Evolutionary conservation across 1,140 invertebrate genomes (phyloP).

Genomic region (Cephus cinctus): DNA sequence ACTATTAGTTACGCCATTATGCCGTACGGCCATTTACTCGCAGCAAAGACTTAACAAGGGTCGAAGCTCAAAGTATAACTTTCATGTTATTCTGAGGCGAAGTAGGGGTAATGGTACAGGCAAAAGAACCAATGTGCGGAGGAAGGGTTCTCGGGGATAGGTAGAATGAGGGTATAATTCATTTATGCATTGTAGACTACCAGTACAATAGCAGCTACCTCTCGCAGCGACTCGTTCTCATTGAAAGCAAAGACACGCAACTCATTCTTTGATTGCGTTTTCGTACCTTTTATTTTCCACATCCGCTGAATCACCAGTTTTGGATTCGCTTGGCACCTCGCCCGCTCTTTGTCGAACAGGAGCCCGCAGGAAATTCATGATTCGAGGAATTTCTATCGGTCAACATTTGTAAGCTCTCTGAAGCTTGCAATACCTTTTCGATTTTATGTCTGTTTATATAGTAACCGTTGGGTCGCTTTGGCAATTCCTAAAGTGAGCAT

Average conservation of each 20-base stretch:
- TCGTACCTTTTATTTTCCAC: no score
- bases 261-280: no score
- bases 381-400: no score
- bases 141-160: background rate
- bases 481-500: no score
- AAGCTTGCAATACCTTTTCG: no score
- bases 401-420: no score
- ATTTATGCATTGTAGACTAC: slow-evolving; percentile 21
- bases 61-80: background rate
- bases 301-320: no score
- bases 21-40: background rate
- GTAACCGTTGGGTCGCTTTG: no score
- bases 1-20: slow-evolving; percentile 1
- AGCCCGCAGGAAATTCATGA: no score
- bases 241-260: slow-evolving; percentile 18
- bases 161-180: slow-evolving; percentile 14
- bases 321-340: no score
- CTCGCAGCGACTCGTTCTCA: slow-evolving; percentile 9
- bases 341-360: no score
- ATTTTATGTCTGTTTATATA: no score
- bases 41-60: slow-evolving; percentile 4
- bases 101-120: slow-evolving; percentile 3
- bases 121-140: slow-evolving; percentile 2
- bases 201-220: slow-evolving; percentile 13
- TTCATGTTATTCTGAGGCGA: background rate